Base-by-base conservation (phyloP, 92 coral and sea anemone genomes). In the Nematostella vectensis region DNA sequence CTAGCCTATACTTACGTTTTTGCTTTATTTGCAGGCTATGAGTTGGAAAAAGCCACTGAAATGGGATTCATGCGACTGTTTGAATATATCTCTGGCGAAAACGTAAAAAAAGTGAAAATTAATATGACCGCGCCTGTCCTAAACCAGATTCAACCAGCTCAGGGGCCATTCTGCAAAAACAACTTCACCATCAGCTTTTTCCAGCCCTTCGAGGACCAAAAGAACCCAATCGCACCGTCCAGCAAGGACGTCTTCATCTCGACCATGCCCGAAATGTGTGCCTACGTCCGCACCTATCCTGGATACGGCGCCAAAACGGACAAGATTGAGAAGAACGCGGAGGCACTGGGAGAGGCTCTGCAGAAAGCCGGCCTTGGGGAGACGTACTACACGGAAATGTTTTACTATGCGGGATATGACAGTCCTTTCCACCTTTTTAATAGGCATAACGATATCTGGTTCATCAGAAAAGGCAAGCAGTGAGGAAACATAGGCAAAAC, bases 401-500 rank as follows among this genome's bases (percentile, higher is more conserved):
- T 72, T 56, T 87, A 31, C 49, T 47, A 26, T 42, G 96, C 80
- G 27, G 83, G 85, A 22, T 87, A 87, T 55, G 93, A 87, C 30
- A 68, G 79, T 36, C 96, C 96, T 3, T 87, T 83, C 27, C 55
- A 47, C 30, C 23, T 63, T 25, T 10, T 59, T 26, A 21, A 87
- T 50, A 74, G 96, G 19, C 86, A 78, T 28, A 87, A 87, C 31
- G 96, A 87, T 55, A 63, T 87, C 60, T 87, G 96, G 96, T 77
- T 68, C 30, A 49, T 87, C 50, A 64, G 43, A 59, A 87, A 71
- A 23, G 57, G 63, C 29, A 66, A 17, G 38, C 16, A 27, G n/a
- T n/a, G n/a, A n/a, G n/a, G n/a, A n/a, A n/a, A n/a, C n/a, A 18
- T 51, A 23, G 6, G 18, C 38, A 13, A 15, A 3, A 23, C 19